Evolutionary conservation across 2,888 invertebrate species (phyloP).

Genomic region (Xylocampa areola): DNA sequence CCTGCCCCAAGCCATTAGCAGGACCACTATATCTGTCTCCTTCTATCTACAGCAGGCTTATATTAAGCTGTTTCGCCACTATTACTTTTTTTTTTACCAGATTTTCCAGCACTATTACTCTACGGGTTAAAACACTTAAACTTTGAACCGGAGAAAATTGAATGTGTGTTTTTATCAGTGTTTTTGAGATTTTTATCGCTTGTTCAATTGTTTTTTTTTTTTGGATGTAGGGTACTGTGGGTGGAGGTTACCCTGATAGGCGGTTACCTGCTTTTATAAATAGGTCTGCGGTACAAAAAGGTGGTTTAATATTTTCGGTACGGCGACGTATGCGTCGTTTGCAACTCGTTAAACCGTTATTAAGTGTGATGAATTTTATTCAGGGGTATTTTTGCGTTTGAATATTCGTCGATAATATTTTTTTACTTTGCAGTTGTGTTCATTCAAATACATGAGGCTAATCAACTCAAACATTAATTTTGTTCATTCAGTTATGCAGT

Average conservation of each 20-base stretch:
- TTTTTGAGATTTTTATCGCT: constrained; percentile 46
- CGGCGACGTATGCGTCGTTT: constrained; percentile 37
- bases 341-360: constrained; percentile 45
- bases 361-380: constrained; percentile 49
- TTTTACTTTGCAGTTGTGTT: constrained; percentile 16
- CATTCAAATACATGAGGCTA: constrained; percentile 24
- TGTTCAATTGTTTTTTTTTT: constrained; percentile 59
- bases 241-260: constrained; percentile 27
- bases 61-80: constrained; percentile 74
- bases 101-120: constrained; percentile 72
- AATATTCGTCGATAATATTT: constrained; percentile 17
- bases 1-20: constrained; percentile 78
- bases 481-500: too few relatives aligned
- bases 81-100: too few relatives aligned
- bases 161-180: constrained; percentile 58
- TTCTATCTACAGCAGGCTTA: constrained; percentile 62
- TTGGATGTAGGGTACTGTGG: constrained; percentile 35
- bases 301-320: constrained; percentile 45
- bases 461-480: too few relatives aligned
- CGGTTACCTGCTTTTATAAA: constrained; percentile 50
- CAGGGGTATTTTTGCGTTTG: constrained; percentile 27
- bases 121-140: constrained; percentile 75
- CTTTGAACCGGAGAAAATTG: constrained; percentile 67
- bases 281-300: constrained; percentile 39
- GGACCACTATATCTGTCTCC: constrained; percentile 74